phyloP scores from a whole-genome alignment of 2,113 vertebrate species.

The Dasyornis broadbenti region DNA sequence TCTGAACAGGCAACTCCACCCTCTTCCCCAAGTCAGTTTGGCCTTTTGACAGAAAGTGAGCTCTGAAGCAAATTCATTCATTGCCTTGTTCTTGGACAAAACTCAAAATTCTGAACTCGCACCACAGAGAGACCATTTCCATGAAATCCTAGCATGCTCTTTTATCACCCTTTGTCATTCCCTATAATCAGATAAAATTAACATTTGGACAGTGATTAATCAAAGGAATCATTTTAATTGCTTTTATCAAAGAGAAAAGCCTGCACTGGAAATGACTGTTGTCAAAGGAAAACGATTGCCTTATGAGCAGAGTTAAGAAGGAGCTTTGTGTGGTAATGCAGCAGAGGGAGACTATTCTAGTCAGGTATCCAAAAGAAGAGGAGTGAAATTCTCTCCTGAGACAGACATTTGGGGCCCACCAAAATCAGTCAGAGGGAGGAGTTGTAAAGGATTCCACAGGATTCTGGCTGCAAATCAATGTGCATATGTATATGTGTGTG shows the following conservation, averaged over 20 bases:
- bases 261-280: not conserved
- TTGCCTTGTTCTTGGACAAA: slow-evolving; percentile 67
- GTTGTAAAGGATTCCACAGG: not conserved
- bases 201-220: not conserved
- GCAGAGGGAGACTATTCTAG: not conserved
- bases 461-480: not conserved
- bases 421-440: not conserved
- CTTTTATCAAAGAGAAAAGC: not conserved
- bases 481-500: not conserved
- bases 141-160: slow-evolving; percentile 49
- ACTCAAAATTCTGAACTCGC: slow-evolving; percentile 61
- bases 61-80: slow-evolving; percentile 77
- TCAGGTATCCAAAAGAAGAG: not conserved
- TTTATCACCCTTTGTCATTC: slow-evolving; percentile 60
- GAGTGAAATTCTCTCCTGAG: not conserved
- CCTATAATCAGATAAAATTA: slow-evolving; percentile 3
- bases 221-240: not conserved
- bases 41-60: slow-evolving; percentile 76
- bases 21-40: slow-evolving; percentile 77
- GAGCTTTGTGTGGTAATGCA: not conserved
- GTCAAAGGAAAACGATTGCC: not conserved
- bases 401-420: not conserved
- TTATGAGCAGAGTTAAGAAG: not conserved
- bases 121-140: slow-evolving; percentile 59
- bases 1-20: slow-evolving; percentile 79